Evolutionary conservation across 2,888 invertebrate genomes (phyloP).

Genomic region (Mythimna loreyi): DNA sequence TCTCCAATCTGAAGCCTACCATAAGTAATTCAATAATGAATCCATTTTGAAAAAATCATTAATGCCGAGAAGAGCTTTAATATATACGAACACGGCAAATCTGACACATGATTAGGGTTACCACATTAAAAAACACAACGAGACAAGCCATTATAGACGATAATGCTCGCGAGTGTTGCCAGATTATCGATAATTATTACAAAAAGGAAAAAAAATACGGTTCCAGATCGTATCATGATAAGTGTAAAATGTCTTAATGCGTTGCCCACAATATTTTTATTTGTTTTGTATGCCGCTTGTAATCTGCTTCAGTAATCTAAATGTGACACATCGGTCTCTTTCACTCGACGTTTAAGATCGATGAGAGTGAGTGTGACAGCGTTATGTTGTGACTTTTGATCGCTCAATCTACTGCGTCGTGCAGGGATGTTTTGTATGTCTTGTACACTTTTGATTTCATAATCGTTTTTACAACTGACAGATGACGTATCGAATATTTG

Average conservation of each 20-base stretch:
- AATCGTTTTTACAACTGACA: conserved; percentile 81
- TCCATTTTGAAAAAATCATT: conserved; percentile 84
- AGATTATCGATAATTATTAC: conserved; percentile 90
- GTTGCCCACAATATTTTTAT: conserved; percentile 87
- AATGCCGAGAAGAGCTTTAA: conserved; percentile 77
- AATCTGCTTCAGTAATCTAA: conserved; percentile 81
- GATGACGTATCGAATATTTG: conserved; percentile 70
- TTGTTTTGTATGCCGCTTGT: conserved; percentile 83
- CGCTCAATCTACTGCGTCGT: conserved; percentile 80
- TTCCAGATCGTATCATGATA: conserved; percentile 82
- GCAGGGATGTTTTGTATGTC: conserved; percentile 79
- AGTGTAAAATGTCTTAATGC: conserved; percentile 88
- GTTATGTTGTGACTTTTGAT: conserved; percentile 82
- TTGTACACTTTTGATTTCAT: conserved; percentile 77
- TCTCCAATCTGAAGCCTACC: conserved; percentile 18
- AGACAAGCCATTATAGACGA: conserved; percentile 85
- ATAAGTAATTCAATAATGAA: conserved; percentile 78
- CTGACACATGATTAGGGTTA: conserved; percentile 90
- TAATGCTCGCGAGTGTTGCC: conserved; percentile 84
- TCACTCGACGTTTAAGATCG: conserved; percentile 49
- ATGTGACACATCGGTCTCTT: conserved; percentile 78
- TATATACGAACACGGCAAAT: conserved; percentile 84
- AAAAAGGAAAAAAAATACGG: conserved; percentile 78
- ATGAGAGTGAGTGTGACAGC: conserved; percentile 72
- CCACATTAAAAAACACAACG: conserved; percentile 82